A percentile compares a stretch with the other conserved stretches of the same genome.
phyloP scores from a whole-genome alignment of 2,797 vertebrate species.

The Steatocranus sp. region DNA sequence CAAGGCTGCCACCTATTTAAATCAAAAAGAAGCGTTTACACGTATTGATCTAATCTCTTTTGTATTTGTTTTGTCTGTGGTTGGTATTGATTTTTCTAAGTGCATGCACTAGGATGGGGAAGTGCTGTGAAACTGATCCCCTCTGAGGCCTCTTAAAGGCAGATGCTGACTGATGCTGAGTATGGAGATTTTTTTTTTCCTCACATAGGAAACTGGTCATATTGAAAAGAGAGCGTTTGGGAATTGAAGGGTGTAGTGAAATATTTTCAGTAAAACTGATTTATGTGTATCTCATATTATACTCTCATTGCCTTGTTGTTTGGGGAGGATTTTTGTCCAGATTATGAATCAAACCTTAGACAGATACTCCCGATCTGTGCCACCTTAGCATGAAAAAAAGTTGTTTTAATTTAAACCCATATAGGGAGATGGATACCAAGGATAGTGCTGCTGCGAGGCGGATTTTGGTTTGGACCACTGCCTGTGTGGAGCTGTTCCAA shows the following conservation, averaged over 20 bases:
- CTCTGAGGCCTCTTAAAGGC: background rate
- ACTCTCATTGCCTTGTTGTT: background rate
- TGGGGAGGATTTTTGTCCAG: background rate
- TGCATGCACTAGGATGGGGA: background rate
- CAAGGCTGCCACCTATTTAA: background rate
- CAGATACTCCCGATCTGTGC: background rate
- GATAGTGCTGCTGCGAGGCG: background rate
- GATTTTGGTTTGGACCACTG: background rate
- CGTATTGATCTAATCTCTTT: constrained; percentile 3
- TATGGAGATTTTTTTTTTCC: background rate
- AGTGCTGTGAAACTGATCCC: background rate
- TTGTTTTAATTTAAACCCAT: background rate
- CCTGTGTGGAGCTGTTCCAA: constrained; percentile 35
- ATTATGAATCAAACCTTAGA: background rate
- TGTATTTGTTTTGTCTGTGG: background rate
- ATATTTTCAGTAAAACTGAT: background rate
- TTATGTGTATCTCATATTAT: background rate
- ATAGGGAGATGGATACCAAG: background rate
- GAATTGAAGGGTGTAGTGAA: background rate
- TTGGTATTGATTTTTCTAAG: constrained; percentile 27
- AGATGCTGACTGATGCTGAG: background rate
- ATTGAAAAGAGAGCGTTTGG: background rate
- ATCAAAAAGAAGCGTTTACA: background rate
- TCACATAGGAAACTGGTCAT: background rate
- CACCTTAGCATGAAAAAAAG: background rate